Base-by-base conservation (phyloP, 2,113 vertebrate genomes). In the Lates calcarifer region DNA sequence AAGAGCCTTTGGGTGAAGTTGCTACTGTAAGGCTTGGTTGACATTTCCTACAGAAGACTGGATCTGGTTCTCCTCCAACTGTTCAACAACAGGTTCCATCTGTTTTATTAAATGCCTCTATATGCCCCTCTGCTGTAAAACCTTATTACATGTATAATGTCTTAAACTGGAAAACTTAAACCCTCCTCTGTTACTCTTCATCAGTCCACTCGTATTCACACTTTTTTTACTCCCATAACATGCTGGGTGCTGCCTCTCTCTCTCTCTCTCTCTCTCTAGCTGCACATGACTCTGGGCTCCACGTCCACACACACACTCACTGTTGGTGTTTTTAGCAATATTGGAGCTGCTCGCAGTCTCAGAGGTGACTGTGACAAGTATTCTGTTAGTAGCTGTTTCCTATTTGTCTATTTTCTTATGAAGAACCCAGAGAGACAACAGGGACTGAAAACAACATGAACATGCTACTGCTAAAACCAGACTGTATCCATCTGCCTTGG, bases 11-110 rank as follows among this genome's bases (percentile, higher is more conserved):
- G 84, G 86, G 81, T 74, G 65, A 79, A 39, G 45, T 17, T 75
- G 70, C 74, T 73, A 67, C 60, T 12, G 4, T 86, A 87, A 89
- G 87, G 81, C 83, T 56, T 39, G 67, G 47, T 73, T 81, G 81
- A 72, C 8, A 2, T 17, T 58, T 61, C 18, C 64, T 64, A 58
- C 24, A 58, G n/a, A 14, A 20, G 24, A 67, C 22, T 24, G 35
- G 43, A 60, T 28, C 26, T 66, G 51, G 47, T 47, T 47, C 17
- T 20, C 2, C 20, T 14, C 6, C n/a, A 51, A 4, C 28, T 33
- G 55, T 24, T 77, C 43, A 58, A 67, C 60, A 82, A 75, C 76
- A 77, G 74, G 24, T 41, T 1, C 3, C 7, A 13, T 60, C 68
- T 63, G 58, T 53, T 62, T 45, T 17, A 13, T 26, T 0, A 17